phyloP scores from a whole-genome alignment of 1,140 invertebrate species.

The Pogonus chalceus region DNA sequence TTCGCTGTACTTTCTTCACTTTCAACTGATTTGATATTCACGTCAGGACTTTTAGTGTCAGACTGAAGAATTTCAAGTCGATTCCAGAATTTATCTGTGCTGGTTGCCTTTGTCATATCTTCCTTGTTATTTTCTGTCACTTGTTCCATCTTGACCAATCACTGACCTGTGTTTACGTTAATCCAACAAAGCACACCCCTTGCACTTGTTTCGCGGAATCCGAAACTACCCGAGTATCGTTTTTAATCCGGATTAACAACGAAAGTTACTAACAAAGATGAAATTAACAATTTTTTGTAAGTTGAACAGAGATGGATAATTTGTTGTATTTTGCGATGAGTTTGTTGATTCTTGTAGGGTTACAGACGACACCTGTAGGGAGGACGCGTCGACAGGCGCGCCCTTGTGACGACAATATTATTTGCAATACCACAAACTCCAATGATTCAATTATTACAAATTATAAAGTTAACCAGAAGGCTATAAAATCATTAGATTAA shows the following conservation, averaged over 20 bases:
- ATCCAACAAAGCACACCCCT: not conserved
- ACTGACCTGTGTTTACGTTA: not conserved
- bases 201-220: not conserved
- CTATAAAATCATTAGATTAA: too few species aligned
- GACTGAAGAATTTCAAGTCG: not conserved
- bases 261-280: not conserved
- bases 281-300: too few species aligned
- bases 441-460: not conserved
- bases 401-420: not conserved
- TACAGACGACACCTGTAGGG: not conserved
- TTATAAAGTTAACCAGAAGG: too few species aligned
- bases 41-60: not conserved
- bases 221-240: not conserved
- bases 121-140: not conserved
- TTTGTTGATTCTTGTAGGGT: too few species aligned
- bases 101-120: not conserved
- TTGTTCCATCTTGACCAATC: not conserved
- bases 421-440: not conserved
- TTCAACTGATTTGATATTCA: not conserved
- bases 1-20: not conserved
- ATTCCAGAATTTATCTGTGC: not conserved
- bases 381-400: not conserved
- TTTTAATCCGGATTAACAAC: constrained; percentile 1
- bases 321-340: not conserved
- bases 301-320: not conserved